Base-by-base conservation (phyloP, 92 coral and sea anemone species). In the Phenganax marumi region DNA sequence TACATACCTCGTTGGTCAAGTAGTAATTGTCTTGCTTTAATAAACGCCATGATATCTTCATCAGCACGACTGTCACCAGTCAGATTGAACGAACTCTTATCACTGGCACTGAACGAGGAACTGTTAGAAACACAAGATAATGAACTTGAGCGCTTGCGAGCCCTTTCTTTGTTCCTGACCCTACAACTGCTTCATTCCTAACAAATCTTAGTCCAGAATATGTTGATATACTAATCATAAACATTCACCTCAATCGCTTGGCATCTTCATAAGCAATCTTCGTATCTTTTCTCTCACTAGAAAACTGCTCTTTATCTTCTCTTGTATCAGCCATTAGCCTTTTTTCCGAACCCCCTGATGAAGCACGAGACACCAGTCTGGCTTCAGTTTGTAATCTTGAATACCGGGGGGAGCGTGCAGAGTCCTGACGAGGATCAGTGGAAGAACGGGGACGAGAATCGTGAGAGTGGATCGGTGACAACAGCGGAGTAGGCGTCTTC, bases 21-120 rank as follows among this genome's bases (percentile, higher is more conserved):
- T 24, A 95, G 77, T 63, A 88, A 92, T 81, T 95, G 97, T 80
- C 98, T 86, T 21, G 97, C 98, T 85, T 85, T 84, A 79, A 95
- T 95, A 54, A 95, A 95, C 12, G 97, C 98, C 80, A 87, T 57
- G 80, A 95, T 95, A 81, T 95, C 98, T 49, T 91, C 95, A 83
- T 95, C 97, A 10, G 95, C 93, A 73, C 89, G 91, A 68, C 88
- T 93, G 81, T 94, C 97, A 24, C 97, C 97, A 60, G 98, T 93
- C 75, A 92, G 73, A 9, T 86, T 75, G 14, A 90, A 79, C n/a
- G 70, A 56, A 10, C 12, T 63, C 13, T 48, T 82, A 48, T 76
- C 85, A 73, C 73, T 79, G n/a, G 5, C 43, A 33, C 5, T 33
- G 43, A 5, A 33, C 43, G 85, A 61, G 8, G 90, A 84, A 57